Evolutionary conservation across 2,888 invertebrate genomes (phyloP), one percentile per base, ranked within the genome.

Genomic region (Yponomeuta cagnagella): DNA sequence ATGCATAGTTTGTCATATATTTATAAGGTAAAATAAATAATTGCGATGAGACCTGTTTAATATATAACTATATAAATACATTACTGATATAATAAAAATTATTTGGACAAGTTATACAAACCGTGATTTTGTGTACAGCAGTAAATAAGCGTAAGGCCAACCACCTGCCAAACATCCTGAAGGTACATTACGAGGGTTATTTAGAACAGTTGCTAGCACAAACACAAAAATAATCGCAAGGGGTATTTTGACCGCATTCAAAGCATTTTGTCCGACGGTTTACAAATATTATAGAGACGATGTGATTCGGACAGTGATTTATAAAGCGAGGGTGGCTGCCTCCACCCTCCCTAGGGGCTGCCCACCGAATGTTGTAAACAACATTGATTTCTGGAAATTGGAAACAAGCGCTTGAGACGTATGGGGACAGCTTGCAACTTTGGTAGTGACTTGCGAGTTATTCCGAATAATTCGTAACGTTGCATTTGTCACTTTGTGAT

Each of bases 281-380:
- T 86, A 87, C 85, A 84, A 87, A 86, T 87, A 85, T 89, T 88
- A 87, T 87, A 90, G 88, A 88, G 89, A 87, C 87, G 85, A 82
- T 82, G 89, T 89, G 90, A 90, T 89, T 89, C 70, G 70, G 90
- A 90, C 91, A 90, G 88, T 91, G 91, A 91, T 92, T 92, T 92
- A 92, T 92, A 90, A 83, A 86, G 83, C 83, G 88, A 90, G 90
- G 91, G 89, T 84, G 87, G 80, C 72, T 75, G 81, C 69, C 23
- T 31, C 89, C 89, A 90, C 90, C 90, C 90, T 87, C 79, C 74
- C 78, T 77, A 82, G 83, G 86, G 86, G 78, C 31, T 52, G 43
- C 33, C 63, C 63, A 63, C 15, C 70, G 70, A 33, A 31, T 33
- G 70, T 30, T 15, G 70, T 63, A 63, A 48, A 88, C 85, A 83